A percentile compares a stretch with the other conserved stretches of the same genome.
These are phyloP conservation scores for Schizaphis graminum DNA, from an alignment of 2,888 invertebrate genomes.

Conservation along the genomic window DNA sequence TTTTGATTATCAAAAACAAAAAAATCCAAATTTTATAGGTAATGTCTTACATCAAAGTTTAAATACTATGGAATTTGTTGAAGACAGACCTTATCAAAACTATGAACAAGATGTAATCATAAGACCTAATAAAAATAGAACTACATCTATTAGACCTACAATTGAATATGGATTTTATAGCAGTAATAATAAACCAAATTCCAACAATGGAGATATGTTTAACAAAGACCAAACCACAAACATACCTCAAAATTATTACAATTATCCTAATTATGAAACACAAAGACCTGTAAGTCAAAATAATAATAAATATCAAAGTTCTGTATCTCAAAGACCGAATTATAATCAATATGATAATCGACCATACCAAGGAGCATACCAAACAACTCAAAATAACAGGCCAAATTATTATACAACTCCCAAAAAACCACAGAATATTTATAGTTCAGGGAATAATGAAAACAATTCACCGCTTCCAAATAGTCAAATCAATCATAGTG, in stretches of 20 bases:
- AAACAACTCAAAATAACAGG: conserved; percentile 45
- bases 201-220: neutral
- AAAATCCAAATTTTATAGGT: neutral
- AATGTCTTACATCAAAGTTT: conserved; percentile 17
- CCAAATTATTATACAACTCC: conserved; percentile 33
- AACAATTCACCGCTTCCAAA: conserved; percentile 22
- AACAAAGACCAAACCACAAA: neutral
- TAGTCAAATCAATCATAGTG: neutral
- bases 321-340: conserved; percentile 12
- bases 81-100: conserved; percentile 50
- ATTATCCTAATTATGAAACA: conserved; percentile 45
- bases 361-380: neutral
- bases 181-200: conserved; percentile 16
- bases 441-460: neutral
- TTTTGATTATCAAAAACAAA: conserved; percentile 28
- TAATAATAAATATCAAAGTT: neutral
- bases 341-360: conserved; percentile 21
- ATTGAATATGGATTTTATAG: neutral
- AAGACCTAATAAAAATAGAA: conserved; percentile 22
- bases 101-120: conserved; percentile 32
- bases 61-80: conserved; percentile 49
- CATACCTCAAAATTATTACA: conserved; percentile 28
- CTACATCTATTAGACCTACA: conserved; percentile 22
- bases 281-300: conserved; percentile 27
- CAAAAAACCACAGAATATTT: neutral